Base-by-base conservation (phyloP, 2,797 vertebrate genomes). In the Pyrrhura leucotis region DNA sequence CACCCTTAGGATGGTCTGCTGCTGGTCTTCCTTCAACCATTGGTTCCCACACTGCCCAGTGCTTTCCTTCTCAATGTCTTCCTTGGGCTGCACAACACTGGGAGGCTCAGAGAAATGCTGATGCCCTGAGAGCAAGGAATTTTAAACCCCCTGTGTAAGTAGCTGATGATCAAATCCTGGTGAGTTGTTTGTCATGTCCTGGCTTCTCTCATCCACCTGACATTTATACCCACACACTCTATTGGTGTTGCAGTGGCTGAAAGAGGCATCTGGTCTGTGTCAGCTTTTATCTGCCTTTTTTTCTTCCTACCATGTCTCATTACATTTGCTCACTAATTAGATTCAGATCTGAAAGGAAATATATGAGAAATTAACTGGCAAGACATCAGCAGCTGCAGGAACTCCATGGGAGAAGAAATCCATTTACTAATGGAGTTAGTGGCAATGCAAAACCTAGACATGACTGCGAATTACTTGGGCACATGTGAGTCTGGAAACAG, bases 301-400 rank as follows among this genome's bases (percentile, higher is more conserved):
- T 84, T 73, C 76, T 84, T 88, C 78, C 83, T 91, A 88, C 91
- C 85, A 84, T 85, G 74, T 40, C 71, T 88, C 44, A 67, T 96
- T 97, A 90, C 4, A 6, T 75, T 54, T 81, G 73, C 93, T 94
- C 14, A 3, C 63, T 96, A 95, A 98, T 96, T 96, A 75, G 93
- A 95, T 96, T 96, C 78, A 88, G 67, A 76, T 95, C 90, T 93
- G 81, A 94, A 96, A 97, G 91, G 85, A 97, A 97, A 93, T 95
- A 92, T 67, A 82, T 56, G 87, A 91, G 83, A 90, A 97, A 97
- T 95, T 89, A 96, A 89, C 78, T 87, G 80, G 74, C 84, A 91
- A 74, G 80, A 63, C 83, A 80, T 5, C 85, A 88, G 80, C 73
- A 76, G 80, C 92, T 89, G 58, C 88, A 88, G 86, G 22, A 91